A percentile compares a stretch with the other conserved stretches of the same genome.
These are phyloP conservation scores for Chlamydotis undulata DNA, from an alignment of 2,113 vertebrate species.

Conservation along the genomic window DNA sequence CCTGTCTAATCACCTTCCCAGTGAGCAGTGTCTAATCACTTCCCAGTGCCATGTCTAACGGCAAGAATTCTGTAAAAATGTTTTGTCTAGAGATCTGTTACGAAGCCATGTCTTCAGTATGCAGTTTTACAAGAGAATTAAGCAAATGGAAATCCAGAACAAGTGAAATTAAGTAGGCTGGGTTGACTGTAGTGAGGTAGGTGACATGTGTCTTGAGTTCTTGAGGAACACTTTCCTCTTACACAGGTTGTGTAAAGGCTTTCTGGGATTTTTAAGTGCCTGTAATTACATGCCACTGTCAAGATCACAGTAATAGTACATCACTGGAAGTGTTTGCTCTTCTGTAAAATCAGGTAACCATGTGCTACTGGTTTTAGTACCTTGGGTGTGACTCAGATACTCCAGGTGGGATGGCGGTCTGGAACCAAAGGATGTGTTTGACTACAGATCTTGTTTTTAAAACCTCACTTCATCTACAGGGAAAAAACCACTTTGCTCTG, in stretches of 20 bases:
- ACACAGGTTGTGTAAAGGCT: not conserved
- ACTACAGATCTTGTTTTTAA: not conserved
- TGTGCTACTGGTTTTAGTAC: not conserved
- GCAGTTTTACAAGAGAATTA: not conserved
- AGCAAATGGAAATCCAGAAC: not conserved
- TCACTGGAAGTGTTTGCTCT: not conserved
- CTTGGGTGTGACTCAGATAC: not conserved
- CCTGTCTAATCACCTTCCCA: not conserved
- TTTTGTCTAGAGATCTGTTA: not conserved
- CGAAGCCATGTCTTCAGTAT: not conserved
- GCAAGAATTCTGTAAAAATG: not conserved
- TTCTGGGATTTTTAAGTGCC: not conserved
- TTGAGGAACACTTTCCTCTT: not conserved
- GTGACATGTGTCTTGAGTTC: not conserved
- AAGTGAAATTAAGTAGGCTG: not conserved
- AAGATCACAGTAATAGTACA: not conserved
- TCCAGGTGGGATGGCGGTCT: not conserved
- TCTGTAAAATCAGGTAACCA: rapidly evolving
- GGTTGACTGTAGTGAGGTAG: not conserved
- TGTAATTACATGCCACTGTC: rapidly evolving
- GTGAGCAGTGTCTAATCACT: not conserved
- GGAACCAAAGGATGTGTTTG: not conserved
- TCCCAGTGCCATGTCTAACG: not conserved
- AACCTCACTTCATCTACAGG: not conserved
- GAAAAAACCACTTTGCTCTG: not conserved